Percentiles rank a stretch among this genome's conserved stretches.
Conservation (phyloP, 2,888 invertebrate species). For the Dromius quadrimaculatus region DNA sequence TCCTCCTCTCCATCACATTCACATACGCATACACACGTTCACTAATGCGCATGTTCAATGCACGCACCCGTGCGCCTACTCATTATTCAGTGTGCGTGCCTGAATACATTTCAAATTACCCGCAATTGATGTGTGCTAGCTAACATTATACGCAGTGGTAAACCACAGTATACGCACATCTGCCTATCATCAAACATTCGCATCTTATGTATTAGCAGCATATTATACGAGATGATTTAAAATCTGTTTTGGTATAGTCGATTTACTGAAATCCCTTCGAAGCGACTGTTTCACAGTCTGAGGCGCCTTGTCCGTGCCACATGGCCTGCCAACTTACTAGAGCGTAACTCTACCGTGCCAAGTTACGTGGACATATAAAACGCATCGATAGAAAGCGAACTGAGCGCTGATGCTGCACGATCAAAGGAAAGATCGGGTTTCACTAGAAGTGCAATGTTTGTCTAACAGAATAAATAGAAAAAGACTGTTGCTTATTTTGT, state of each 20-base stretch:
- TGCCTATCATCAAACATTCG: neutral
- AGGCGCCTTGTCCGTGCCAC: conserved; percentile 7
- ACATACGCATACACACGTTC: neutral
- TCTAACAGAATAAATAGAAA: too few species aligned
- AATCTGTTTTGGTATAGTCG: too few species aligned
- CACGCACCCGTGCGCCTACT: conserved; percentile 13
- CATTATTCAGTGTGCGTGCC: conserved; percentile 32
- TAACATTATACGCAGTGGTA: neutral
- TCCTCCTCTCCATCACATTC: neutral
- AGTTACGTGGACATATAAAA: neutral
- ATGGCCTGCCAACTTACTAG: conserved; percentile 7
- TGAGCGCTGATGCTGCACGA: neutral
- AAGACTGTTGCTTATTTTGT: too few species aligned
- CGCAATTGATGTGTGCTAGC: conserved; percentile 31
- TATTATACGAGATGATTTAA: neutral
- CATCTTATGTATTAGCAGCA: neutral
- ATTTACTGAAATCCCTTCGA: neutral
- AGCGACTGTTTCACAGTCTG: conserved; percentile 9
- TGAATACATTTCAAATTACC: conserved; percentile 31
- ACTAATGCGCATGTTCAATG: conserved; percentile 4
- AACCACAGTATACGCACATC: neutral
- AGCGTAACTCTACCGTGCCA: conserved; percentile 5
- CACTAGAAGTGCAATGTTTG: neutral
- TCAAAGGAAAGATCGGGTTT: neutral
- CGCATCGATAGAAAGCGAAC: conserved; percentile 2